Conservation (phyloP, 1,140 invertebrate species). For the Drosophila quadrilineata region DNA sequence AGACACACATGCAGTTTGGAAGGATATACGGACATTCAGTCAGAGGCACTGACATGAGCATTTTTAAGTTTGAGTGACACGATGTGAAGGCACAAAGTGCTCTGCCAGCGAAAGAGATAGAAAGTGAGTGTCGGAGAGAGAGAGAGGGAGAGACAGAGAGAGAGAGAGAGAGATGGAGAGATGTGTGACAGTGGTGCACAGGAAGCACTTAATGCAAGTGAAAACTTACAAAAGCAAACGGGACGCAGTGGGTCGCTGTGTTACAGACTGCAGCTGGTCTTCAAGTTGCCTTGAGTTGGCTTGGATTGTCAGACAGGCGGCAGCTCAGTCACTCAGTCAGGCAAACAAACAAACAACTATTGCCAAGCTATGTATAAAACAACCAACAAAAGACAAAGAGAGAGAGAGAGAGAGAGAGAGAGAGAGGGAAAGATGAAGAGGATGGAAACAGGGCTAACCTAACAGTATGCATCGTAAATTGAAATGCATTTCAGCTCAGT, state of each 20-base stretch:
- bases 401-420: conserved; percentile 8
- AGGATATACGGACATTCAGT: conserved; percentile 1
- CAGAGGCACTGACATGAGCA: conserved; percentile 41
- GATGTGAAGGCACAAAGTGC: conserved; percentile 67
- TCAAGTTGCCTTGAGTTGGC: conserved; percentile 5
- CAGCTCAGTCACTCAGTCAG: conserved; percentile 63
- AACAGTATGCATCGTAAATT: conserved; percentile 19
- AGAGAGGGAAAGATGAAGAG: neutral
- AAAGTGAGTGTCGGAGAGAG: no score
- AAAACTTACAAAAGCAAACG: conserved; percentile 56
- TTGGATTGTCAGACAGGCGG: conserved; percentile 15
- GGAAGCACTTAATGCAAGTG: conserved; percentile 74
- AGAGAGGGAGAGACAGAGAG: neutral
- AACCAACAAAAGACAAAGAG: conserved; percentile 8
- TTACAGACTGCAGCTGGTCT: conserved; percentile 9
- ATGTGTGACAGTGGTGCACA: conserved; percentile 21
- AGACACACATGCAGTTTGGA: neutral
- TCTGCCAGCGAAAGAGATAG: conserved; percentile 32
- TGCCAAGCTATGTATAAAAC: conserved; percentile 25
- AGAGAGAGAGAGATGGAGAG: neutral
- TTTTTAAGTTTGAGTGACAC: conserved; percentile 71
- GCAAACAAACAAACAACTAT: conserved; percentile 43
- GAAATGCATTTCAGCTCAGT: conserved; percentile 9
- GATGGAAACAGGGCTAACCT: neutral
- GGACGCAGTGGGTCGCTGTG: conserved; percentile 63